Evolutionary conservation across 2,888 invertebrate genomes (phyloP), one percentile per base, ranked within the genome.

Genomic region (Pristionchus entomophagus): DNA sequence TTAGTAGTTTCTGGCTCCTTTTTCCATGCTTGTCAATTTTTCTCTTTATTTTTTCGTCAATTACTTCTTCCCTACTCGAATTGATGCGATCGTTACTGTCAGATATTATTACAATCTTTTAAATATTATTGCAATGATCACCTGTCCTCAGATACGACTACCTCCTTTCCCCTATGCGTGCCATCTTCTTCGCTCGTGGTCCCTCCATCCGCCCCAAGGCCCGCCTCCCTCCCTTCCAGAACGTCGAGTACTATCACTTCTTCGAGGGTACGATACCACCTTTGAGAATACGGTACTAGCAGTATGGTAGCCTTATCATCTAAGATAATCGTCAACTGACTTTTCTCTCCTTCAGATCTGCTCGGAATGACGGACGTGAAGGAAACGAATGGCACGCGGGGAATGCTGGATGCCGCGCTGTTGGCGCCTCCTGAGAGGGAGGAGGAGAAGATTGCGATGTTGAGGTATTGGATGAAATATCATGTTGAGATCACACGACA

Each of bases 121-220:
- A n/a, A n/a, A n/a, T n/a, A n/a, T n/a, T n/a, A n/a, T n/a, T n/a
- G n/a, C n/a, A n/a, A n/a, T n/a, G n/a, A n/a, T n/a, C n/a, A n/a
- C n/a, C n/a, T n/a, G n/a, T 3, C 3, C n/a, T 26, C 12, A 73
- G 73, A 1, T 82, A 82, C 59, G 82, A 82, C 29, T 82, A 82
- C 59, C 22, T 82, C 26, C 82, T 82, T 38, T 41, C 82, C 1
- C 56, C 56, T n/a, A 82, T 82, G 82, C 35, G 82, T 14, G 82
- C 84, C 22, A 85, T 85, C 41, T 85, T 85, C 85, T 85, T 53
- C 85, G 85, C 85, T 35, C 73, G 85, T 12, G 85, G 85, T 35
- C 85, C 85, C 3, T 77, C 77, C 3, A 85, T 85, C 77, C 8
- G 38, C 0, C 85, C 53, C 35, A 69, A 56, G 59, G 38, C 22